Evolutionary conservation across 2,113 vertebrate species (phyloP).

Genomic region (Brachionichthys hirsutus): DNA sequence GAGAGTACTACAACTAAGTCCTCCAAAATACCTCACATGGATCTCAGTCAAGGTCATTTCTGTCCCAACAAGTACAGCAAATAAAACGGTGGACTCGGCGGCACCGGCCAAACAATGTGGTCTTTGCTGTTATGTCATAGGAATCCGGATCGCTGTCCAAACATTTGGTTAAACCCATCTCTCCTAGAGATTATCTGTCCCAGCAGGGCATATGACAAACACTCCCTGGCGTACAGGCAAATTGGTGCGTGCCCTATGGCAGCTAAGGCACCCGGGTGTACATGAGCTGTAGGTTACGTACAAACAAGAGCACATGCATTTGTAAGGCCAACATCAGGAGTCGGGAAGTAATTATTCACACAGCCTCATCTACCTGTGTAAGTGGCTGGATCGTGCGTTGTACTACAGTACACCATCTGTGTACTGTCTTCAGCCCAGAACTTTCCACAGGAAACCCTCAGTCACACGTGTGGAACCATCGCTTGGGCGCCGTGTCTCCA

Average conservation of each 20-base stretch:
- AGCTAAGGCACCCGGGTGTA: background rate
- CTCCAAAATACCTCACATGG: background rate
- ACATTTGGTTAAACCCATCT: slow-evolving; percentile 55
- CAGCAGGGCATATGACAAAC: slow-evolving; percentile 41
- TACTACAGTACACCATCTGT: slow-evolving; percentile 39
- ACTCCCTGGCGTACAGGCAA: slow-evolving; percentile 9
- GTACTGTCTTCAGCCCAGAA: slow-evolving; percentile 49
- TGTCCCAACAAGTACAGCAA: too few species aligned
- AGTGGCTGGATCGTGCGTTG: slow-evolving; percentile 13
- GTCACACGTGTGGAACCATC: slow-evolving; percentile 37
- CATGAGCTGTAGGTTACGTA: background rate
- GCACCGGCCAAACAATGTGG: slow-evolving; percentile 7
- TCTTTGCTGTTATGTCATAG: slow-evolving; percentile 38
- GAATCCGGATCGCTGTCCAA: slow-evolving; percentile 49
- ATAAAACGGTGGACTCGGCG: background rate
- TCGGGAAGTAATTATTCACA: slow-evolving; percentile 17
- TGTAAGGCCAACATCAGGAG: slow-evolving; percentile 13
- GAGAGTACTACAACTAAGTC: background rate
- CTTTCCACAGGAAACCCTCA: slow-evolving; percentile 69
- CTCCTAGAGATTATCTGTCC: slow-evolving; percentile 53
- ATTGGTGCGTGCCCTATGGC: slow-evolving; percentile 9
- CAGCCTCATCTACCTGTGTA: slow-evolving; percentile 26
- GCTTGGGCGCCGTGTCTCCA: slow-evolving; percentile 3
- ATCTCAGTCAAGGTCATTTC: too few species aligned
- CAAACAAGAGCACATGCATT: slow-evolving; percentile 19